A percentile compares a stretch with the other conserved stretches of the same genome.
Conservation (phyloP, 2,797 vertebrate species). For the Hippocampus kuda region DNA sequence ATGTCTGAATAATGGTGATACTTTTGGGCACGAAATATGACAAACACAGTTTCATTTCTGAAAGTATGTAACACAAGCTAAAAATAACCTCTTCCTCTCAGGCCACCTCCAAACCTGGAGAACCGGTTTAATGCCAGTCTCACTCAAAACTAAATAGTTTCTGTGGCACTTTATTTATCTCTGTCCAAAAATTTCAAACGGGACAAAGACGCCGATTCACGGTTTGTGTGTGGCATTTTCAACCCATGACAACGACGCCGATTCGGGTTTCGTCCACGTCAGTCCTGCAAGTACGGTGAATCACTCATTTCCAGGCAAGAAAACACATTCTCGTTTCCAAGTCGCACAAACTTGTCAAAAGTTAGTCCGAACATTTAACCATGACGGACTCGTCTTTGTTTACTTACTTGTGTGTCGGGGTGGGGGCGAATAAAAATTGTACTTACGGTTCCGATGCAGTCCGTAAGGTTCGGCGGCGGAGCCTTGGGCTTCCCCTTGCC, state of each 20-base stretch:
- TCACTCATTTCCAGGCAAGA: neutral
- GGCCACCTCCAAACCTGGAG: neutral
- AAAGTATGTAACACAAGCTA: neutral
- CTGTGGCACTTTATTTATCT: neutral
- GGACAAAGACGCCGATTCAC: neutral
- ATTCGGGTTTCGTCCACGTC: neutral
- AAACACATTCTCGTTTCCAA: neutral
- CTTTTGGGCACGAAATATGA: neutral
- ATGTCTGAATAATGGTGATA: too few relatives aligned
- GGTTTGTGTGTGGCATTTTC: neutral
- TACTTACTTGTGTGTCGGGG: conserved; percentile 40
- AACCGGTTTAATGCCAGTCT: neutral
- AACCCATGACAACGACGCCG: neutral
- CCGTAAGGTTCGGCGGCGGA: conserved; percentile 85
- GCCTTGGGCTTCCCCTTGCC: conserved; percentile 81
- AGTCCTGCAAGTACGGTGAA: neutral
- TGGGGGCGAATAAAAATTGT: conserved; percentile 22
- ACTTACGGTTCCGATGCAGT: conserved; percentile 90
- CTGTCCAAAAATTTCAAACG: neutral
- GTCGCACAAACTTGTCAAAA: conserved; percentile 16
- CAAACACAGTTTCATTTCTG: neutral
- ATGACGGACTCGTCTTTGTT: conserved; percentile 46
- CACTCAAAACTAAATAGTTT: neutral
- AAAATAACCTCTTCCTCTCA: neutral
- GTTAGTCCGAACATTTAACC: neutral